Percentiles rank a stretch among this genome's conserved stretches.
Evolutionary conservation across 2,797 vertebrate species (phyloP).

Genomic region (Halcyon chelicuti): DNA sequence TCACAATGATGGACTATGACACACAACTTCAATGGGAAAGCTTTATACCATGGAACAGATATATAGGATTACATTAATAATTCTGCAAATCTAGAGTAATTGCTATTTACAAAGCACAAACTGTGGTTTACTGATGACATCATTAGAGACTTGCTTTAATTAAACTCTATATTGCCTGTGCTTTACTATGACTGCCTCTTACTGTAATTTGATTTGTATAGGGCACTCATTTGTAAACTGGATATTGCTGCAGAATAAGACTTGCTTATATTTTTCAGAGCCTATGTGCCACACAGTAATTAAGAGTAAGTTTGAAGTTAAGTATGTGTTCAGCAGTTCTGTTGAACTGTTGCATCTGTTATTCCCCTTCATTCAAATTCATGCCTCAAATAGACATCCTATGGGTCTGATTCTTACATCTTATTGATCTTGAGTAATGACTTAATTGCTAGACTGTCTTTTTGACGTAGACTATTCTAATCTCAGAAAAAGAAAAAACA

Average conservation of each 20-base stretch:
- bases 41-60: background rate
- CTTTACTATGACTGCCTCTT: conserved; percentile 7
- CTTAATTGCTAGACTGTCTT: conserved; percentile 22
- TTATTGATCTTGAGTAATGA: background rate
- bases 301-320: conserved; percentile 10
- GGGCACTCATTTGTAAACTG: conserved; percentile 13
- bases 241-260: background rate
- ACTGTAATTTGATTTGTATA: conserved; percentile 19
- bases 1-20: background rate
- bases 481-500: background rate
- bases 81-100: conserved; percentile 8
- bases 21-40: background rate
- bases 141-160: conserved; percentile 44
- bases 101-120: conserved; percentile 23
- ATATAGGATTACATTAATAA: conserved; percentile 32
- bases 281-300: background rate
- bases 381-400: background rate
- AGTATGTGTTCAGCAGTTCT: background rate
- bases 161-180: conserved; percentile 15
- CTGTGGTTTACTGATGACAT: conserved; percentile 4
- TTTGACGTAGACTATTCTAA: background rate
- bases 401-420: background rate
- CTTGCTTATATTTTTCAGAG: background rate
- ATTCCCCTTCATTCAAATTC: conserved; percentile 8
- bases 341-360: background rate